Evolutionary conservation across 2,797 vertebrate species (phyloP).

Genomic region (Manis crassicaudata): DNA sequence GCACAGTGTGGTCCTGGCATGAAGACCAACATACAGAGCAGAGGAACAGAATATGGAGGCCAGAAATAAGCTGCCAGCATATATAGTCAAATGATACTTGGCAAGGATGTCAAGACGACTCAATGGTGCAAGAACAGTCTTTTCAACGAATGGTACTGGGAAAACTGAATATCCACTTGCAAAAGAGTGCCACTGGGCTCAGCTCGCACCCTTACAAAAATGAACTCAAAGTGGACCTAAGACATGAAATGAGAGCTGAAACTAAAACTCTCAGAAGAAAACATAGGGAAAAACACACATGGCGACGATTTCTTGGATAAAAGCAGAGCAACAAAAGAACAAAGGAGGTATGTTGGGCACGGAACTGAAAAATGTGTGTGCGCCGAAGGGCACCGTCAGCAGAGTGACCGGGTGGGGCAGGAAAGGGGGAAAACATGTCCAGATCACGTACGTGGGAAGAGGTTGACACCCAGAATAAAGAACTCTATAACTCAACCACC

Average conservation of each 20-base stretch:
- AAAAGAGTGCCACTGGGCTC: too few relatives aligned
- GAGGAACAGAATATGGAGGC: accelerated
- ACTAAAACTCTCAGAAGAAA: background rate
- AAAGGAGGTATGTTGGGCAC: accelerated
- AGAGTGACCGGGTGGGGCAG: background rate
- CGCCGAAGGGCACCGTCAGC: background rate
- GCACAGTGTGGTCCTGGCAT: background rate
- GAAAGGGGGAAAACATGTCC: accelerated
- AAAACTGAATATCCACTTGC: background rate
- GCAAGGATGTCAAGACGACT: background rate
- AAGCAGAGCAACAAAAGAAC: background rate
- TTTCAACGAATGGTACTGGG: background rate
- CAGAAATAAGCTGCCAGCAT: background rate
- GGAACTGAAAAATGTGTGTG: background rate
- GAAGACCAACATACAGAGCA: background rate
- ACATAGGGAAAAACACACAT: background rate
- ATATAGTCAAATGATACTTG: background rate
- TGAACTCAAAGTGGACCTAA: background rate
- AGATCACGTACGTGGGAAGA: background rate
- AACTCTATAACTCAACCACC: background rate
- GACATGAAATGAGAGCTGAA: background rate
- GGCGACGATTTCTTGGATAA: background rate
- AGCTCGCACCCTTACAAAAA: background rate
- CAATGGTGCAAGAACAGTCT: background rate
- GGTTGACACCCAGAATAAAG: background rate